Conservation (phyloP, 2,888 invertebrate species). For the Troides aeacus region DNA sequence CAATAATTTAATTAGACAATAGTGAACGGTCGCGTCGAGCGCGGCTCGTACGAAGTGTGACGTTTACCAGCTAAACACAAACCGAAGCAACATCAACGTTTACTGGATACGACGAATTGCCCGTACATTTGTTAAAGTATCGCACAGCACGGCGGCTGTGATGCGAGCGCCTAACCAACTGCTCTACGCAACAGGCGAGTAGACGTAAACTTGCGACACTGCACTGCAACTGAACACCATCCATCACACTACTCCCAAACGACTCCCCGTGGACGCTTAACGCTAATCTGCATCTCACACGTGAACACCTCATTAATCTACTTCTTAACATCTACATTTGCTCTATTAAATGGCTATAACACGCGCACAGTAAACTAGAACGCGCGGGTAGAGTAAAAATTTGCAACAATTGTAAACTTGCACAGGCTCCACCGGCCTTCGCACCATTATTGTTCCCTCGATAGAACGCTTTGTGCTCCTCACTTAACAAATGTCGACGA, state of each 20-base stretch:
- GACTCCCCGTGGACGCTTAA: constrained; percentile 1
- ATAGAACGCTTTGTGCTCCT: constrained; percentile 24
- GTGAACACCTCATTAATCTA: constrained; percentile 12
- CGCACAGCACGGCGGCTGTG: constrained; percentile 15
- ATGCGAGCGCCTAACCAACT: constrained; percentile 7
- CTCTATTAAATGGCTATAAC: constrained; percentile 24
- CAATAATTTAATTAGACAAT: constrained; percentile 66
- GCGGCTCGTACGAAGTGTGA: constrained; percentile 22
- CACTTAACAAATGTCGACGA: constrained; percentile 1
- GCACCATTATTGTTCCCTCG: constrained; percentile 30
- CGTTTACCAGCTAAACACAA: constrained; percentile 24
- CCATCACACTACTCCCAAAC: not conserved
- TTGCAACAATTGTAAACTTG: constrained; percentile 21
- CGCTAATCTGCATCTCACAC: constrained; percentile 3
- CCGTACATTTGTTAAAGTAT: constrained; percentile 20
- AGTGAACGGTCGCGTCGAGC: constrained; percentile 1
- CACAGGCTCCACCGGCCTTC: constrained; percentile 9
- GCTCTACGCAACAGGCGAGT: not conserved
- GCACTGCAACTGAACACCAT: not conserved
- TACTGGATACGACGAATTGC: constrained; percentile 11
- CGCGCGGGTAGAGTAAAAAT: constrained; percentile 11
- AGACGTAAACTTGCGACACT: not conserved
- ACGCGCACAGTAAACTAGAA: constrained; percentile 1
- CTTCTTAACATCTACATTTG: constrained; percentile 19
- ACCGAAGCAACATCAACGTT: constrained; percentile 16